Conservation (phyloP, 2,888 invertebrate species). For the Dynastes tityus region DNA sequence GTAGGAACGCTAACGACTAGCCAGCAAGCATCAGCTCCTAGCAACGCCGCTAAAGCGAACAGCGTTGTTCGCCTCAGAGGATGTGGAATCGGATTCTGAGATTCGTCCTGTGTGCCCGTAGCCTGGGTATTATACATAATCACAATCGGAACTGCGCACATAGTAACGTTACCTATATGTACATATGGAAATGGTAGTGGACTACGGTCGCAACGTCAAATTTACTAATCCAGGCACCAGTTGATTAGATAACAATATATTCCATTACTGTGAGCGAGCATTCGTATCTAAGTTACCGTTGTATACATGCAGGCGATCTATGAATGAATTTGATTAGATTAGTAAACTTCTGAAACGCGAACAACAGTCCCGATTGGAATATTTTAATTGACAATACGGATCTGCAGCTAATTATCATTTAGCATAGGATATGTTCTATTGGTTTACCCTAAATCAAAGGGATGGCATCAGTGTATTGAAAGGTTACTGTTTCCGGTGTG, state of each 20-base stretch:
- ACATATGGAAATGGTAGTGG: conserved; percentile 11
- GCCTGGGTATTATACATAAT: conserved; percentile 8
- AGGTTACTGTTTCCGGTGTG: too few relatives aligned
- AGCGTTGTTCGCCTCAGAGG: neutral
- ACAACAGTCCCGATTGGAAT: neutral
- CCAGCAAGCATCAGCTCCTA: neutral
- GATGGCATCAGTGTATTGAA: too few relatives aligned
- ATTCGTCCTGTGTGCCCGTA: neutral
- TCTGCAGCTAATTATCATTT: conserved; percentile 3
- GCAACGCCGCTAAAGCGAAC: conserved; percentile 15
- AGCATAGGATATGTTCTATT: neutral
- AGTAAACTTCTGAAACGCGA: neutral
- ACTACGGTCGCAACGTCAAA: conserved; percentile 16
- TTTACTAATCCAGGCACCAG: conserved; percentile 17
- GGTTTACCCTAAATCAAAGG: neutral
- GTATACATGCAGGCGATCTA: neutral
- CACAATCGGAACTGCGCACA: conserved; percentile 7
- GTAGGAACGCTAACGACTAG: neutral
- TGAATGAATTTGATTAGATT: conserved; percentile 29
- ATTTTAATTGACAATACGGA: conserved; percentile 19
- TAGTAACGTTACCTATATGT: neutral
- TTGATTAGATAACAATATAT: conserved; percentile 38
- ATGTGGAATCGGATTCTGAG: neutral
- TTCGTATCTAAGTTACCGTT: neutral
- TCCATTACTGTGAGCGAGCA: neutral